Percentiles rank a stretch among this genome's conserved stretches.
These are phyloP conservation scores for Buphagus erythrorhynchus DNA, from an alignment of 2,797 vertebrate species.

Conservation along the genomic window DNA sequence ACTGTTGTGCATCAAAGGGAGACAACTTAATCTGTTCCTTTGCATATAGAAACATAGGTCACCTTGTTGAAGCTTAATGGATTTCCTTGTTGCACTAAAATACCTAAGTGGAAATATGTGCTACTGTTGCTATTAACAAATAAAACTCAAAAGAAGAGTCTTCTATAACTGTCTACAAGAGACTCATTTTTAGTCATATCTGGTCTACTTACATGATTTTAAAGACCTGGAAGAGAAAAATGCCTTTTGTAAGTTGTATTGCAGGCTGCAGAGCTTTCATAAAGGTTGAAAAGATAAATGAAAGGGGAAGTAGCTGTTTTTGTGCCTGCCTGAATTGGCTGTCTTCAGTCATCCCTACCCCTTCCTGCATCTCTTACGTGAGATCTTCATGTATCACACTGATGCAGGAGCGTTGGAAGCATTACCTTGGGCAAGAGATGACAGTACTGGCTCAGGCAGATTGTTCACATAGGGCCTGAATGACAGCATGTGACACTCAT, in stretches of 20 bases:
- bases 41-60: slow-evolving; percentile 1
- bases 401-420: fast-evolving
- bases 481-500: background rate
- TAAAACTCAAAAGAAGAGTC: slow-evolving; percentile 35
- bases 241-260: background rate
- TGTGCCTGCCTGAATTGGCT: background rate
- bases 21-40: background rate
- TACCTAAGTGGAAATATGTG: slow-evolving; percentile 16
- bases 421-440: background rate
- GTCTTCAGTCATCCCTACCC: background rate
- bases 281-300: background rate
- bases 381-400: background rate
- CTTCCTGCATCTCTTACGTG: fast-evolving
- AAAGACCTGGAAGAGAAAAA: background rate
- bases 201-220: background rate
- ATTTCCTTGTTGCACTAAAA: slow-evolving; percentile 43
- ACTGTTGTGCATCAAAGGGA: slow-evolving; percentile 12
- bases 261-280: background rate
- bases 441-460: background rate
- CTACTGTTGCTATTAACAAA: slow-evolving; percentile 43
- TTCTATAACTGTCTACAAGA: background rate
- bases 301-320: background rate
- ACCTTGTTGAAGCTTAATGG: slow-evolving; percentile 22
- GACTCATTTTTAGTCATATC: background rate
- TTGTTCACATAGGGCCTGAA: background rate